Conservation (phyloP, 2,888 invertebrate species). For the Aleiodes alternator region DNA sequence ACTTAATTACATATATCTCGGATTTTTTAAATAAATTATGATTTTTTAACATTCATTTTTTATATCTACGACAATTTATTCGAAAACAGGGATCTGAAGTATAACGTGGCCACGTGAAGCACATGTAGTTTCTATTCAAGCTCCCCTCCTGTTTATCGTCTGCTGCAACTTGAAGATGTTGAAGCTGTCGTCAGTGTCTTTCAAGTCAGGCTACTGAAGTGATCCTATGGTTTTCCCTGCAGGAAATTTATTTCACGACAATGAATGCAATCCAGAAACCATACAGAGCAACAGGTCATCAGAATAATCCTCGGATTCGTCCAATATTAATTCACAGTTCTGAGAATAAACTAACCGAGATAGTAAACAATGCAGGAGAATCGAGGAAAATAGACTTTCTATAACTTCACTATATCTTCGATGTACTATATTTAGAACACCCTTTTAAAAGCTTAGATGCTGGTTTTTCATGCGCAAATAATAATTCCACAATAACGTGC, state of each 20-base stretch:
- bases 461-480: no score
- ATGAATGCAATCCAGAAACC: background rate
- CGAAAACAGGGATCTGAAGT: background rate
- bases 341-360: no score
- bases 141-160: conserved; percentile 24
- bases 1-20: background rate
- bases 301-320: no score
- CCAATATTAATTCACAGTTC: no score
- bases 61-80: conserved; percentile 12
- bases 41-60: background rate
- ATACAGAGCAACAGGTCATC: no score
- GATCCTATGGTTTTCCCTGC: background rate
- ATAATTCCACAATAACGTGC: background rate
- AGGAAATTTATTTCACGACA: background rate
- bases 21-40: background rate
- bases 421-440: no score
- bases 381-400: no score
- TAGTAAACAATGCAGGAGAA: no score
- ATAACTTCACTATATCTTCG: no score
- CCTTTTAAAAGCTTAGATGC: no score
- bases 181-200: conserved; percentile 12
- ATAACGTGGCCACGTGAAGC: conserved; percentile 21
- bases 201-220: background rate
- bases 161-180: conserved; percentile 6
- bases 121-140: background rate